Percentiles rank a stretch among this genome's conserved stretches.
These are phyloP conservation scores for Daboia siamensis DNA, from an alignment of 2,113 vertebrate genomes.

Conservation along the genomic window DNA sequence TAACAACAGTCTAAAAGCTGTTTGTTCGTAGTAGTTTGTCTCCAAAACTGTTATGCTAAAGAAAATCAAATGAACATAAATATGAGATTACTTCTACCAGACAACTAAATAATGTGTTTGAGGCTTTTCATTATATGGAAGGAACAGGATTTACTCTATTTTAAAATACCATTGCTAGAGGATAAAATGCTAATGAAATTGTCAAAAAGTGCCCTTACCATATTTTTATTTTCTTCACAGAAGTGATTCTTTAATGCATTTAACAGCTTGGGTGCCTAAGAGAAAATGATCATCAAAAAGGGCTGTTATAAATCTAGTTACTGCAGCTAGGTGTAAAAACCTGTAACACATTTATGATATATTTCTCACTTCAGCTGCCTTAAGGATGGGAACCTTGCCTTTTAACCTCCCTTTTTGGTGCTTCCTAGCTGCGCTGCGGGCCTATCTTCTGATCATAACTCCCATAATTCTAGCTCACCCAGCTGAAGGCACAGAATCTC, in stretches of 20 bases:
- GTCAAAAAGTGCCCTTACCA: conserved; percentile 54
- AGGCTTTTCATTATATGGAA: neutral
- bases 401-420: neutral
- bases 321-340: neutral
- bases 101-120: neutral
- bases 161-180: neutral
- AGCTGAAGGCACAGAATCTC: neutral
- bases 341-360: neutral
- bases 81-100: too few relatives aligned
- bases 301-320: neutral
- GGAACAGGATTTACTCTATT: too few relatives aligned
- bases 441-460: neutral
- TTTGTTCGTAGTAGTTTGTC: neutral
- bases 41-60: neutral
- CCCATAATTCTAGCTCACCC: neutral
- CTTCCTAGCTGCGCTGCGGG: neutral
- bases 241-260: conserved; percentile 78
- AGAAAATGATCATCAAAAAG: conserved; percentile 5
- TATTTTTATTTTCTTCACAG: conserved; percentile 47
- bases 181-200: neutral
- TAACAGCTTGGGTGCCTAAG: conserved; percentile 83
- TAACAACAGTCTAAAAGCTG: neutral
- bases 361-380: neutral
- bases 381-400: neutral
- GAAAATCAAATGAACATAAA: neutral